These are phyloP conservation scores for Sesia bembeciformis DNA, from an alignment of 2,888 invertebrate species.

Conservation along the genomic window DNA sequence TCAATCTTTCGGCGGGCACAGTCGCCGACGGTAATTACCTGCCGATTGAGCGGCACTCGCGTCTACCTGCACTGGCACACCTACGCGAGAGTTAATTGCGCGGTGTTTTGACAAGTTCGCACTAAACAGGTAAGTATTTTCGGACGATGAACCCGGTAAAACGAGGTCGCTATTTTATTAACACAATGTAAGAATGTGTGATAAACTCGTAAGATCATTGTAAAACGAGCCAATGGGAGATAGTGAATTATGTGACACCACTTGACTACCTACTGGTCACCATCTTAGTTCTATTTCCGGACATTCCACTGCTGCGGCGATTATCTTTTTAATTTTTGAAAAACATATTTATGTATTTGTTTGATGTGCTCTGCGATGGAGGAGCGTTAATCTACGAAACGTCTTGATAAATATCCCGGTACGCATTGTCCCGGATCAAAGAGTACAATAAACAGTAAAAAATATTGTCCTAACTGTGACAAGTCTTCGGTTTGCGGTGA, in stretches of 20 bases:
- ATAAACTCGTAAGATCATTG: no score
- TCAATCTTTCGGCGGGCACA: constrained; percentile 56
- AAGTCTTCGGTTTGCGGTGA: constrained; percentile 49
- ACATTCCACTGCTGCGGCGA: constrained; percentile 26
- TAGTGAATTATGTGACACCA: no score
- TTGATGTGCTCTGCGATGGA: constrained; percentile 44
- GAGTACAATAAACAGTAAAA: constrained; percentile 54
- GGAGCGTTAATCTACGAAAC: constrained; percentile 43
- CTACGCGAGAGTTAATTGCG: constrained; percentile 44
- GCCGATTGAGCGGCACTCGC: constrained; percentile 31
- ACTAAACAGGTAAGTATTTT: constrained; percentile 29
- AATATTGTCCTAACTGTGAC: constrained; percentile 52
- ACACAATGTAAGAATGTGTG: constrained; percentile 3
- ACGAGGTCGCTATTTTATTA: background rate
- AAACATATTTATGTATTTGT: constrained; percentile 41
- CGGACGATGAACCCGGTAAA: constrained; percentile 27
- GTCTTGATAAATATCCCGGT: constrained; percentile 42
- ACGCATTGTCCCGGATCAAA: constrained; percentile 58
- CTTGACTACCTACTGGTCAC: no score
- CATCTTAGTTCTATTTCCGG: no score
- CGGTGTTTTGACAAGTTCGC: constrained; percentile 48
- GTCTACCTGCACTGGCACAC: constrained; percentile 23
- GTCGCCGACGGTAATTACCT: constrained; percentile 55
- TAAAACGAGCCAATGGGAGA: no score
- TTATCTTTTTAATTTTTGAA: constrained; percentile 40